These are phyloP conservation scores for Carposina sasakii DNA, from an alignment of 1,140 invertebrate species.

Conservation along the genomic window DNA sequence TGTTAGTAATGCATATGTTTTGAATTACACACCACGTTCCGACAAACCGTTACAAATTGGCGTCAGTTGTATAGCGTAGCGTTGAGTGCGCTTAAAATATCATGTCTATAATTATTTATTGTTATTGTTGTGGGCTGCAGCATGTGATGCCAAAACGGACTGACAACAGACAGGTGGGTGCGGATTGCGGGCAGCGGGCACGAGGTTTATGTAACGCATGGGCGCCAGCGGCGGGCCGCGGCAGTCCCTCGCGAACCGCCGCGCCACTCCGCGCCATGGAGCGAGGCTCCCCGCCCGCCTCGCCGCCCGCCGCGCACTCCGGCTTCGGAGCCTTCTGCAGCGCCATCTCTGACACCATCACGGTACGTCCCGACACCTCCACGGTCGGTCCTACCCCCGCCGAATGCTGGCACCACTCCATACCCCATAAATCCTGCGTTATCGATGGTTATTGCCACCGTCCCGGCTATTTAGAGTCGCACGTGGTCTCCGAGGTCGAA, in stretches of 20 bases:
- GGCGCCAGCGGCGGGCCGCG: slow-evolving; percentile 27
- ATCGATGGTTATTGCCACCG: slow-evolving; percentile 39
- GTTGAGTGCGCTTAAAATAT: slow-evolving; percentile 49
- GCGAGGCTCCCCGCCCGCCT: slow-evolving; percentile 27
- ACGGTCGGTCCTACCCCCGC: slow-evolving; percentile 6
- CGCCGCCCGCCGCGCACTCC: slow-evolving; percentile 35
- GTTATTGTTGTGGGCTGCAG: slow-evolving; percentile 62
- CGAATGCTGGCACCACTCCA: slow-evolving; percentile 11
- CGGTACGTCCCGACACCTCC: slow-evolving; percentile 51
- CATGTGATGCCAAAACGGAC: slow-evolving; percentile 58
- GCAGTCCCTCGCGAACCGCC: slow-evolving; percentile 55
- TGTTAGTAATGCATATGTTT: too few relatives aligned
- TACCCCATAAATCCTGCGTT: slow-evolving; percentile 32
- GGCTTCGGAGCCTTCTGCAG: slow-evolving; percentile 66
- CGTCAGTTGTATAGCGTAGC: slow-evolving; percentile 18
- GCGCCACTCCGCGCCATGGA: slow-evolving; percentile 24
- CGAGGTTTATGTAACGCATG: slow-evolving; percentile 36
- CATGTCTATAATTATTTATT: slow-evolving; percentile 65
- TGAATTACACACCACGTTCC: slow-evolving; percentile 24
- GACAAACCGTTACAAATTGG: slow-evolving; percentile 28
- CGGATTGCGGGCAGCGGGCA: slow-evolving; percentile 36
- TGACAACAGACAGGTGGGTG: slow-evolving; percentile 63
- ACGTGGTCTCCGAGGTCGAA: slow-evolving; percentile 53
- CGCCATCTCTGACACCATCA: slow-evolving; percentile 62
- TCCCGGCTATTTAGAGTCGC: slow-evolving; percentile 44